phyloP scores from a whole-genome alignment of 2,797 vertebrate species.

The Muraenolepis orangiensis region DNA sequence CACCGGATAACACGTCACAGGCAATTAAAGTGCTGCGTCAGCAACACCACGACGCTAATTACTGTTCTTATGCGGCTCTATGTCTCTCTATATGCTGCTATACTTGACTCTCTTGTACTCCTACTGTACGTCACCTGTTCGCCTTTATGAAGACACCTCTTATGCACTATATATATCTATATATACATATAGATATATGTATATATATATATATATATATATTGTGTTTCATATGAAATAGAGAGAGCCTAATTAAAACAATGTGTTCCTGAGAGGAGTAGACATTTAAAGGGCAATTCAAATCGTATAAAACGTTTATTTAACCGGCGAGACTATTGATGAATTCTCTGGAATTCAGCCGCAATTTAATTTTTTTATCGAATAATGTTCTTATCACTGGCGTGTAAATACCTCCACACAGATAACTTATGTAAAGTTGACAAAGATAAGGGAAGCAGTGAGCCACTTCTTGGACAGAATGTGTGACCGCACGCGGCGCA shows the following conservation, averaged over 20 bases:
- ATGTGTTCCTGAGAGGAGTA: background rate
- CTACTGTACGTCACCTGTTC: background rate
- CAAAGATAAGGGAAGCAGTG: background rate
- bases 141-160: background rate
- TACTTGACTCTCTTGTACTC: slow-evolving; percentile 14
- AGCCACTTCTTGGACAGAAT: background rate
- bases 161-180: background rate
- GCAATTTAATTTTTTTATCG: no score
- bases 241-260: background rate
- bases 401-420: background rate
- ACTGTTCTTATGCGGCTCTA: slow-evolving; percentile 12
- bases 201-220: background rate
- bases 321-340: background rate
- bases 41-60: slow-evolving; percentile 26
- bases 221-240: background rate
- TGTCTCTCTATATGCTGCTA: background rate
- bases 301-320: background rate
- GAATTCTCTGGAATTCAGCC: background rate
- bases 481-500: background rate
- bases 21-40: slow-evolving; percentile 41
- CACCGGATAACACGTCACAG: slow-evolving; percentile 27
- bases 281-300: background rate
- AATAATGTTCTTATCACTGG: background rate
- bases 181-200: no score
- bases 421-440: background rate